Evolutionary conservation across 2,888 invertebrate genomes (phyloP).

Genomic region (Nemoura dubitans): DNA sequence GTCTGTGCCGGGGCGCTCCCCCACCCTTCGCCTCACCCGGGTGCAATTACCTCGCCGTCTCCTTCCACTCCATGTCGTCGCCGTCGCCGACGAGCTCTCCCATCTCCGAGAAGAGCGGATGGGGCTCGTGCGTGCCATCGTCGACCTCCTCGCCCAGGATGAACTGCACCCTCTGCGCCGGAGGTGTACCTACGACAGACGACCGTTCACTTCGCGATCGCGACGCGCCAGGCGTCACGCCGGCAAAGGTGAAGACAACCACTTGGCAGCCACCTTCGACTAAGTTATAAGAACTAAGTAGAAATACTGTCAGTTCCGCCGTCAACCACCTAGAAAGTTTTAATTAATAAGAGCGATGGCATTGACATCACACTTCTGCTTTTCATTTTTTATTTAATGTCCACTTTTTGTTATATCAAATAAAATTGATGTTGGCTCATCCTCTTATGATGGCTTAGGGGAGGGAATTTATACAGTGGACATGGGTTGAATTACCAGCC

Average conservation of each 20-base stretch:
- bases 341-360: neutral
- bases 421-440: neutral
- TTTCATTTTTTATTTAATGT: neutral
- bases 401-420: neutral
- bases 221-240: slow-evolving; percentile 42
- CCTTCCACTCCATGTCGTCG: slow-evolving; percentile 95
- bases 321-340: neutral
- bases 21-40: too few relatives aligned
- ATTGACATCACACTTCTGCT: neutral
- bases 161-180: slow-evolving; percentile 96
- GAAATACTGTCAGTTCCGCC: neutral
- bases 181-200: slow-evolving; percentile 80
- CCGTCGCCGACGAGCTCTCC: slow-evolving; percentile 87
- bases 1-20: neutral
- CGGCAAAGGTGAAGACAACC: neutral
- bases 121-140: slow-evolving; percentile 82
- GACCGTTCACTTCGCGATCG: neutral
- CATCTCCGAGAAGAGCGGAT: slow-evolving; percentile 98
- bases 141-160: slow-evolving; percentile 94
- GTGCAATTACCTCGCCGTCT: slow-evolving; percentile 80
- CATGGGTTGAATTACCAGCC: neutral
- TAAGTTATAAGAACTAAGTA: neutral
- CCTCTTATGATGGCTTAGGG: neutral
- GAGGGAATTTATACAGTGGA: neutral
- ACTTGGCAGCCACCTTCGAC: neutral